Base-by-base conservation (phyloP, 2,888 invertebrate genomes). In the Glaucopsyche alexis region DNA sequence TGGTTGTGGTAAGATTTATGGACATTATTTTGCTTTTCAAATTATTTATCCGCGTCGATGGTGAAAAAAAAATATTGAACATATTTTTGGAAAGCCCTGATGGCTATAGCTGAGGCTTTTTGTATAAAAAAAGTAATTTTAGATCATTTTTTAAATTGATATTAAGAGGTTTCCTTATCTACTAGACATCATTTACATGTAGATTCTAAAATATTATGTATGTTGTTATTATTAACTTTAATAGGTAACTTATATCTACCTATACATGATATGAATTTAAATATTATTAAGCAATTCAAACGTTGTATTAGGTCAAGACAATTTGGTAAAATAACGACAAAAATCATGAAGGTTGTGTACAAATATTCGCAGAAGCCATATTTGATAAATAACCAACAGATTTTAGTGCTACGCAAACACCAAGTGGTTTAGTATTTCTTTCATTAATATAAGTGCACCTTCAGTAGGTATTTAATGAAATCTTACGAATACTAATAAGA, bases 281-380 rank as follows among this genome's bases (percentile, higher is more conserved):
- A 60, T 60, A 60, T 3, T 3, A 3, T 55, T 55, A 19, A 29
- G 55, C 19, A 55, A 60, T 60, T 13, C 60, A 60, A 60, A 60
- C 60, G 60, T 38, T 60, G 42, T 42, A 66, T 66, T 66, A 66
- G 40, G 42, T 66, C 66, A 66, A 42, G 66, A 42, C 66, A 66
- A 42, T 66, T 66, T 66, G 66, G 42, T 66, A 66, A 66, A 60
- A 60, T 60, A 60, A 66, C 42, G 66, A 66, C 66, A 66, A 66
- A 66, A 66, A 66, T 66, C 9, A 42, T 42, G 66, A 66, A 66
- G 40, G 42, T 66, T 66, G 40, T 66, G 42, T 42, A 40, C 16
- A 19, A 42, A 42, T 66, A 66, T 40, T 42, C 42, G 40, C 42
- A 42, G 66, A n/a, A 66, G 42, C 66, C 66, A 9, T 40, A 66